phyloP scores from a whole-genome alignment of 2,797 vertebrate species.

The Mormyrus hasselquistii region DNA sequence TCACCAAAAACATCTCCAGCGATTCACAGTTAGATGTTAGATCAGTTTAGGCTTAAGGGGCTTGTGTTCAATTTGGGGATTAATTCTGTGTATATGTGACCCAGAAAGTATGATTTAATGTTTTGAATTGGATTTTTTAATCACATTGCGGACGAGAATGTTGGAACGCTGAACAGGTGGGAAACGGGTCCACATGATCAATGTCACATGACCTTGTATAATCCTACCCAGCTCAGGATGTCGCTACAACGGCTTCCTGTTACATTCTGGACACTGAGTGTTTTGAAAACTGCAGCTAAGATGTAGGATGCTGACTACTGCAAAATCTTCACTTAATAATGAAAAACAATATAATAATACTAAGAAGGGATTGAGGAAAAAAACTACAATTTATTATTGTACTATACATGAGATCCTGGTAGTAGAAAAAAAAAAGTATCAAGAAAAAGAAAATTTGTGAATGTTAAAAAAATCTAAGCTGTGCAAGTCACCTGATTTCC shows the following conservation, averaged over 20 bases:
- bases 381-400: neutral
- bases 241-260: neutral
- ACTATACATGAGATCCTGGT: neutral
- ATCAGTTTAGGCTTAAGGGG: neutral
- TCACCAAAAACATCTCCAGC: neutral
- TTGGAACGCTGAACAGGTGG: neutral
- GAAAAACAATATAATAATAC: neutral
- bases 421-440: neutral
- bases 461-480: neutral
- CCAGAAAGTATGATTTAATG: neutral
- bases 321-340: neutral
- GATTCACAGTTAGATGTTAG: neutral
- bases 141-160: neutral
- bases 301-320: neutral
- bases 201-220: neutral
- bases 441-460: neutral
- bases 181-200: neutral
- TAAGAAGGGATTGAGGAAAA: neutral
- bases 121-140: neutral
- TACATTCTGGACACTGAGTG: neutral
- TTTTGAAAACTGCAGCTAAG: neutral
- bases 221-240: neutral
- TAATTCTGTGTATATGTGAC: neutral
- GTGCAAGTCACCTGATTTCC: neutral
- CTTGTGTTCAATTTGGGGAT: neutral